Evolutionary conservation across 2,797 vertebrate genomes (phyloP), one percentile per base, ranked within the genome.

Genomic region (Lepus oiostolus): DNA sequence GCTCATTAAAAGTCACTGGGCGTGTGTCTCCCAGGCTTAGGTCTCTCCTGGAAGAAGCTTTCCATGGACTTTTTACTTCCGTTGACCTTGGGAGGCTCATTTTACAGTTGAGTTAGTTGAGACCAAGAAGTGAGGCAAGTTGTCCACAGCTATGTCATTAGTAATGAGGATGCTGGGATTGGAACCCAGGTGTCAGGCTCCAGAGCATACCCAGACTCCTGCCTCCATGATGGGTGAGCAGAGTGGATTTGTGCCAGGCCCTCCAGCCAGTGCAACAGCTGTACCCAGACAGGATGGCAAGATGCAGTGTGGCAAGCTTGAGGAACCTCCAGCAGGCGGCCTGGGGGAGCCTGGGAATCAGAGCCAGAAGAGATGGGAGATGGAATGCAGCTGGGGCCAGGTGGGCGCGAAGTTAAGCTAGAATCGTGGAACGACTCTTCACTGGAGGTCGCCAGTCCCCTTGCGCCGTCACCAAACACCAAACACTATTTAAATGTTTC

Each of bases 401-500:
- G 60, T 58, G 58, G 54, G 71, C 28, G 71, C 13, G 4, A 76
- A 60, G 81, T 5, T 76, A 82, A 68, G 54, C 26, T 35, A 10
- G 11, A 82, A 76, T 77, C 81, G 70, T 82, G 9, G 21, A 62
- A 77, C 17, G 35, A 67, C 67, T 97, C 87, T 88, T 76, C 79
- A 54, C 2, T 13, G n/a, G 72, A 74, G 70, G 75, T 67, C 2
- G 0, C 75, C 47, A 85, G 30, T 93, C 90, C 58, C 38, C 21
- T 24, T 50, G 74, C 79, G 52, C 58, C 70, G 80, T 80, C 62
- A 47, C 58, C 50, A 75, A 77, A 68, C n/a, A 75, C n/a, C 76
- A 75, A 95, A 21, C 68, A 84, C 50, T 95, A 90, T 72, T 92
- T 85, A 88, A 87, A 80, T 42, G 70, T 79, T 92, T 90, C 76